Base-by-base conservation (phyloP, 2,888 invertebrate genomes). In the Gibbula magus region DNA sequence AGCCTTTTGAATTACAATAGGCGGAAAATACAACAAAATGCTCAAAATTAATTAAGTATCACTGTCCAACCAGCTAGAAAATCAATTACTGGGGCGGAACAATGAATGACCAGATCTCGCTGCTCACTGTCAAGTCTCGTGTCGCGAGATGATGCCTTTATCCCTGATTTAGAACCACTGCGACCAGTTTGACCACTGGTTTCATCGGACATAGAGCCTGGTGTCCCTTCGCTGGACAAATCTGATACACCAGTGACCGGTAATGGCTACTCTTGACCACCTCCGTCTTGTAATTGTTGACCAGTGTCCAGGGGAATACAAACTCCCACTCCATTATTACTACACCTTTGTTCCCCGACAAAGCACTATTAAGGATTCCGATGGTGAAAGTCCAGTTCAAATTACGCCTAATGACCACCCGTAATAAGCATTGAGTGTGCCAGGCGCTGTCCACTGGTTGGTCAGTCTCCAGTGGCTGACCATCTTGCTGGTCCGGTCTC, bases 31-130 rank as follows among this genome's bases (percentile, higher is more conserved):
- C 78, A 73, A 53, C 73, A 78, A 73, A 78, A 78, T 78, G 78
- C 73, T 73, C 73, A 73, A 78, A 78, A 78, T 78, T 78, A 78
- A 78, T 78, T 78, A 78, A 78, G 78, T 78, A 74, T 74, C 78
- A 52, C 52, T 18, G 78, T 54, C 73, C 52, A 73, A 25, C 56
- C 73, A 73, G 56, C 74, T 70, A 78, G 78, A 78, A 78, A 78
- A 78, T 74, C 73, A 53, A 52, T 73, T 73, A 74, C 78, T 56
- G 56, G 18, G 74, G 52, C 67, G 52, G 77, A 61, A 52, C 53
- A 70, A 54, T 70, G 53, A 54, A 20, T 73, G 78, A 78, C 78
- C 73, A 74, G 53, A 20, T 73, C 53, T 73, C 45, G 45, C 32
- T 74, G 18, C 74, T 78, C 73, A 74, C 67, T 74, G 78, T 78